These are phyloP conservation scores for Hemaris fuciformis DNA, from an alignment of 2,888 invertebrate species.

Conservation along the genomic window DNA sequence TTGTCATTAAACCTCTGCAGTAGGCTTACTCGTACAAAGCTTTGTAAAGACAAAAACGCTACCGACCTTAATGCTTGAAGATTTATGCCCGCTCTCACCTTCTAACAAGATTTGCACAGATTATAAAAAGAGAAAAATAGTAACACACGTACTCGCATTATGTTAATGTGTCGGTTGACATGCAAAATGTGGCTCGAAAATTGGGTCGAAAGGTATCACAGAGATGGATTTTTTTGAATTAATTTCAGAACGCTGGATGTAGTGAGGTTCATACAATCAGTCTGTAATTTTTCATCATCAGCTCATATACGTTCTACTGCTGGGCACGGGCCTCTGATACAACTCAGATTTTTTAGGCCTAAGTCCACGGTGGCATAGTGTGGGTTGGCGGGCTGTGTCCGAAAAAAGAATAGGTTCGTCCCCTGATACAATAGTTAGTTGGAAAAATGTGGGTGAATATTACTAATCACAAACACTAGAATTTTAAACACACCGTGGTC, in stretches of 20 bases:
- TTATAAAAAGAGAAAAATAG: constrained; percentile 3
- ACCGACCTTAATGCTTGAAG: background rate
- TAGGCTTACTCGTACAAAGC: background rate
- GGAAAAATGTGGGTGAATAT: no score
- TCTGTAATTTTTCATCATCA: no score
- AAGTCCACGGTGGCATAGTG: no score
- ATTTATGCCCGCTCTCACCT: background rate
- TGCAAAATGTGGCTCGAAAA: background rate
- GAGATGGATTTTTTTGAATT: background rate
- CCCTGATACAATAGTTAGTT: no score
- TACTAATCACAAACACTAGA: no score
- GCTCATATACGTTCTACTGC: no score
- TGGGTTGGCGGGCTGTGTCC: no score
- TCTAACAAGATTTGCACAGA: constrained; percentile 3
- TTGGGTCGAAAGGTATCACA: background rate
- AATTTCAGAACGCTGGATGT: background rate
- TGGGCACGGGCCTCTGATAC: no score
- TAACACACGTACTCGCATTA: background rate
- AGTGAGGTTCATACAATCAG: no score
- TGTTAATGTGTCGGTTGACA: background rate
- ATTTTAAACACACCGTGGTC: no score
- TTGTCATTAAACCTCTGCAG: background rate
- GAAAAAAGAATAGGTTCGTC: no score
- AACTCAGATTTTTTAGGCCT: no score
- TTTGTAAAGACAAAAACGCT: background rate